phyloP scores from a whole-genome alignment of 2,113 vertebrate species.

The Echinops telfairi region DNA sequence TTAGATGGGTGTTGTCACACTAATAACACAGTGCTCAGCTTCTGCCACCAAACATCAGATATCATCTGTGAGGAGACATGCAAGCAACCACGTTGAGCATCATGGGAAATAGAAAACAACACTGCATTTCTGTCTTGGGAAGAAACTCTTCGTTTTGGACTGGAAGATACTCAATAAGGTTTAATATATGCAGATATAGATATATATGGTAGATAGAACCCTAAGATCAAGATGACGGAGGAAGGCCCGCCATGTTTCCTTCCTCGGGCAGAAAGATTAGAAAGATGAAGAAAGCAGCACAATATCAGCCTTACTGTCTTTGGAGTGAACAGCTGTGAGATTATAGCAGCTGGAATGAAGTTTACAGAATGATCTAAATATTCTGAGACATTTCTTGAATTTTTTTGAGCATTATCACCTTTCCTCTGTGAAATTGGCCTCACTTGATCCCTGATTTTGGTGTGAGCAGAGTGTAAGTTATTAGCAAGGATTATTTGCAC shows the following conservation, averaged over 20 bases:
- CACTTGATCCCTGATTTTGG: neutral
- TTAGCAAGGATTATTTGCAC: too few relatives aligned
- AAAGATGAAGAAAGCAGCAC: neutral
- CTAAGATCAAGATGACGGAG: neutral
- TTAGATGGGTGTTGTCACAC: neutral
- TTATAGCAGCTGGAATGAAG: neutral
- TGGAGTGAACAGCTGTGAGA: neutral
- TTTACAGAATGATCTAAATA: neutral
- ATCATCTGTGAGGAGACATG: rapidly evolving
- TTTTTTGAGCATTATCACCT: neutral
- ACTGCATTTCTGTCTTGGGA: neutral
- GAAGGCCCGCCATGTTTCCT: neutral
- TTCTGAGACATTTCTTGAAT: neutral
- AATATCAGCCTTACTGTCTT: too few relatives aligned
- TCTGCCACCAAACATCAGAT: neutral
- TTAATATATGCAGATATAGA: too few relatives aligned
- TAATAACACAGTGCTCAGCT: neutral
- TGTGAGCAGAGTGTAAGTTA: neutral
- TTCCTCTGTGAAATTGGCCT: neutral
- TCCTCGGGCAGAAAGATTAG: neutral
- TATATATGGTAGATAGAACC: neutral
- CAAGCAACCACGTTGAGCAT: neutral
- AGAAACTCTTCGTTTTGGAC: neutral
- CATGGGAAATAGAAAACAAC: neutral
- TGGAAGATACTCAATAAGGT: neutral